Base-by-base conservation (phyloP, 2,888 invertebrate species). In the Calliopum simillimum region DNA sequence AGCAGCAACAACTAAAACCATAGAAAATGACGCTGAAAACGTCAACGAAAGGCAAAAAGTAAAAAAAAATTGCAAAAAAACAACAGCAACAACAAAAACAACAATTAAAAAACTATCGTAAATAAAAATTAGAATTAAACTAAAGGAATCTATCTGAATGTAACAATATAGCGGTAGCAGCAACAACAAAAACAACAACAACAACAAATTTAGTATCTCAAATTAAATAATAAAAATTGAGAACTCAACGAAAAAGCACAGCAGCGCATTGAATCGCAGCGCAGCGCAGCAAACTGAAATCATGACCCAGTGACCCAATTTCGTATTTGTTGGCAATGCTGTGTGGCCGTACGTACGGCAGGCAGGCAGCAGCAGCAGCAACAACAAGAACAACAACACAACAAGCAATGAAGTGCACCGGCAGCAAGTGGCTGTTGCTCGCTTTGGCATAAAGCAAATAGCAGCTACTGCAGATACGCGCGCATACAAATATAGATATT, bases 11-110 rank as follows among this genome's bases (percentile, higher is more conserved):
- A 21, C 53, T 16, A 53, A n/a, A 53, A 33, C 33, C 11, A 33
- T 11, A 46, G 69, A 69, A 69, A 62, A 71, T 73, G 69, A 70
- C 68, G 64, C 46, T 53, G 64, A 19, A 46, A 70, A 47, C 33
- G 59, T 19, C 3, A 64, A 25, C 23, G 33, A 19, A 33, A 51
- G 53, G 13, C 51, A 65, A 64, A 49, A 49, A 56, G 19, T 56
- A 53, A 2, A 63, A 21, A 21, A 4, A 56, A 47, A 14, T 21
- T 55, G 53, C 47, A 69, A 2, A 47, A 59, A 47, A 62, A 55
- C 19, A 63, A 67, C 16, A 61, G 8, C 44, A 56, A 33, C 25
- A 23, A 23, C 66, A 67, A 62, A 11, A n/a, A 46, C n/a, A 44
- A 4, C n/a, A 43, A n/a, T 21, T 23, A 12, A 23, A 16, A 23